phyloP scores from a whole-genome alignment of 2,113 vertebrate species.

The Heloderma charlesbogerti region DNA sequence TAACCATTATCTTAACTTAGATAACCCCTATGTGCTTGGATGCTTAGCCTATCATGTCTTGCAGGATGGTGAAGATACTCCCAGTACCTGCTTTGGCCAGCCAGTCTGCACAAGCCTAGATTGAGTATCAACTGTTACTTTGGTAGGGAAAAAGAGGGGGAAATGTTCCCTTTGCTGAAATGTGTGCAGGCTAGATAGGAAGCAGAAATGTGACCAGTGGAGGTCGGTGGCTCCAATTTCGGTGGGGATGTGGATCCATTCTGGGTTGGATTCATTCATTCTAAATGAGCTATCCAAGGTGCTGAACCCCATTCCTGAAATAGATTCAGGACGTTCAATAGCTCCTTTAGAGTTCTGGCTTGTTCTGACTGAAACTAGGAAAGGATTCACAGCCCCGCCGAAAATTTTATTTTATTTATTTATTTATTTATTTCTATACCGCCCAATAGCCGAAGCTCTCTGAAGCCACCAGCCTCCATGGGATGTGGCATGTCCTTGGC shows the following conservation, averaged over 20 bases:
- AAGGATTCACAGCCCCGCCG: background rate
- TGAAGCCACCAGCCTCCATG: too few species aligned
- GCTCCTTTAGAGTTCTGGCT: background rate
- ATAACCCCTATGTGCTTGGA: background rate
- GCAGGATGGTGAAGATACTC: background rate
- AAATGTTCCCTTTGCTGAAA: background rate
- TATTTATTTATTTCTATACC: too few species aligned
- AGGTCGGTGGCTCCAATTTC: too few species aligned
- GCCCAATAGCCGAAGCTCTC: too few species aligned
- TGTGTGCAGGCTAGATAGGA: background rate
- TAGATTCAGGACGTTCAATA: background rate
- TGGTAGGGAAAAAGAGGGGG: background rate
- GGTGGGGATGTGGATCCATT: too few species aligned
- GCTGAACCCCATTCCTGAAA: too few species aligned
- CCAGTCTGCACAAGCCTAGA: background rate
- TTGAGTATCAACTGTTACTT: background rate
- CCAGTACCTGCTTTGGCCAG: background rate
- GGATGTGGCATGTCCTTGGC: background rate
- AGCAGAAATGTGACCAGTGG: too few species aligned
- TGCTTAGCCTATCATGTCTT: background rate
- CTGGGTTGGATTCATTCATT: too few species aligned
- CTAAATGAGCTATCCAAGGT: too few species aligned
- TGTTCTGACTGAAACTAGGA: background rate
- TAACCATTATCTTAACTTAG: slow-evolving; percentile 1
- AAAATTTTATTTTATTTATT: too few species aligned